These are phyloP conservation scores for Lagria hirta DNA, from an alignment of 2,888 invertebrate genomes.

Conservation along the genomic window DNA sequence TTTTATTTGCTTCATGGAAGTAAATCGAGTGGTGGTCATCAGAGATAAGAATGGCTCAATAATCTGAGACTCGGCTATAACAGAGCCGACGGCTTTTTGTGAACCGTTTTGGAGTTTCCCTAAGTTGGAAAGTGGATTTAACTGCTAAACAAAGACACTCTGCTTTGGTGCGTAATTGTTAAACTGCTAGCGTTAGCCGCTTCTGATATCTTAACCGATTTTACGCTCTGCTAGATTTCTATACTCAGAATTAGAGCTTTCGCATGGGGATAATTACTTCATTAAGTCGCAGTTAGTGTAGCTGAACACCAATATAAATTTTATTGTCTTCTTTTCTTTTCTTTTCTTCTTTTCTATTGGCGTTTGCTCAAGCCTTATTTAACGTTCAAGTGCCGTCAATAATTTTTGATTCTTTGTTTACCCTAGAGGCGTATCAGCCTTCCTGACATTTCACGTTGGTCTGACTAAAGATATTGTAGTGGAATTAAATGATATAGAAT, in stretches of 20 bases:
- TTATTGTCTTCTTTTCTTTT: slow-evolving; percentile 14
- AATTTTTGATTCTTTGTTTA: no score
- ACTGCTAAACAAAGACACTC: slow-evolving; percentile 37
- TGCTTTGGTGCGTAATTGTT: slow-evolving; percentile 39
- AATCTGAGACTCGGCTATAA: slow-evolving; percentile 27
- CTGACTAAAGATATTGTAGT: no score
- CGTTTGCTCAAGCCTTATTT: slow-evolving; percentile 12
- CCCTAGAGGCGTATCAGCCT: no score
- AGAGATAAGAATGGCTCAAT: slow-evolving; percentile 35
- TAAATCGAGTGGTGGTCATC: slow-evolving; percentile 34
- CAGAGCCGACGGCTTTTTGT: slow-evolving; percentile 30
- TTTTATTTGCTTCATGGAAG: slow-evolving; percentile 32
- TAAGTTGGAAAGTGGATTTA: slow-evolving; percentile 31
- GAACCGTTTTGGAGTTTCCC: slow-evolving; percentile 25
- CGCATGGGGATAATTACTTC: slow-evolving; percentile 27
- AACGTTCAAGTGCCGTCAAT: neutral
- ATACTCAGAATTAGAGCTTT: slow-evolving; percentile 24
- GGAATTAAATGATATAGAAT: no score
- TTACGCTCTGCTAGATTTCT: slow-evolving; percentile 36
- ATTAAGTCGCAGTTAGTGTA: slow-evolving; percentile 20
- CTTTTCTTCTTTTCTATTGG: neutral
- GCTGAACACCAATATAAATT: slow-evolving; percentile 20
- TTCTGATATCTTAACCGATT: slow-evolving; percentile 43
- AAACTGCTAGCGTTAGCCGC: slow-evolving; percentile 40
- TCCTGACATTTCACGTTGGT: neutral